A percentile compares a stretch with the other conserved stretches of the same genome.
These are phyloP conservation scores for Sylvia borin DNA, from an alignment of 2,797 vertebrate species.

Conservation along the genomic window DNA sequence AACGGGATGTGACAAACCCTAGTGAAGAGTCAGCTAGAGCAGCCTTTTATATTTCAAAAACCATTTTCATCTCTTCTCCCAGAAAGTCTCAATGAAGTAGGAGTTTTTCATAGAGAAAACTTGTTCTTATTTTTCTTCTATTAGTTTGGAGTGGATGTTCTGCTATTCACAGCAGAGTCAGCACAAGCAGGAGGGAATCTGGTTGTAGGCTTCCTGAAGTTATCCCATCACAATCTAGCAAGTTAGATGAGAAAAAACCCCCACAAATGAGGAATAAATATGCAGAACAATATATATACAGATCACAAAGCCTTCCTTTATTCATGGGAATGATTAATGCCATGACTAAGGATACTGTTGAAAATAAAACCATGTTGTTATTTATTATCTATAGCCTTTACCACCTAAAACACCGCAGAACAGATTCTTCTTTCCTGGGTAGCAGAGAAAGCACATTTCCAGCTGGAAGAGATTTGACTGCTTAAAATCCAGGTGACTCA, in stretches of 20 bases:
- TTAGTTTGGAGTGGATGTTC: background rate
- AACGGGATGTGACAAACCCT: background rate
- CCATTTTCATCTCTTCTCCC: conserved; percentile 6
- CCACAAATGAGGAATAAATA: background rate
- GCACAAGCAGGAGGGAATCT: background rate
- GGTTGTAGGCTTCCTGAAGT: background rate
- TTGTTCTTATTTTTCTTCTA: conserved; percentile 21
- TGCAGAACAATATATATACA: background rate
- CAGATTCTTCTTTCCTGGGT: background rate
- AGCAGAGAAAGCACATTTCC: background rate
- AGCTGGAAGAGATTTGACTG: background rate
- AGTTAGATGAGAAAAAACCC: background rate
- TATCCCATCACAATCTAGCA: background rate
- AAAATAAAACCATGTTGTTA: background rate
- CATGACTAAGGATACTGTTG: background rate
- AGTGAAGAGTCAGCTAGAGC: background rate
- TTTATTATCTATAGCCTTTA: background rate
- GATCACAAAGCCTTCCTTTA: background rate
- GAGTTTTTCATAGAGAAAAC: background rate
- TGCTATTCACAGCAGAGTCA: background rate
- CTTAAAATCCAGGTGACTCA: background rate
- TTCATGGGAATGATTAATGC: background rate
- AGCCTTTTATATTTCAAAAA: conserved; percentile 19
- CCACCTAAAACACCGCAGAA: background rate
- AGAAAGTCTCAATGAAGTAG: conserved; percentile 10